Evolutionary conservation across 2,113 vertebrate species (phyloP).

Genomic region (Aegithalos caudatus): DNA sequence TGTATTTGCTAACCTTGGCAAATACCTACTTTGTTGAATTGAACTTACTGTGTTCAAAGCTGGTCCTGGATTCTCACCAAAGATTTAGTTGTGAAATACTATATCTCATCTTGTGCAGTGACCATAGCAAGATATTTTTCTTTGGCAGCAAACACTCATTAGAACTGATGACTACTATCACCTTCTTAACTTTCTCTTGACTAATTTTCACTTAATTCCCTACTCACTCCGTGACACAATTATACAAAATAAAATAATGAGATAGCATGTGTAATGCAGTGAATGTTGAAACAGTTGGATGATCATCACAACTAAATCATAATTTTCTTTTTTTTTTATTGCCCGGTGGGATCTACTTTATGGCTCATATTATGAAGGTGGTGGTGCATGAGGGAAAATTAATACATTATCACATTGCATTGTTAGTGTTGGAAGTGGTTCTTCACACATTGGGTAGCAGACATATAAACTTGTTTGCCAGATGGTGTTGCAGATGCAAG

Average conservation of each 20-base stretch:
- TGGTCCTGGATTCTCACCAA: background rate
- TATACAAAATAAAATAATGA: background rate
- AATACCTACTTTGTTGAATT: background rate
- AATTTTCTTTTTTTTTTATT: background rate
- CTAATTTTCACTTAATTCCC: background rate
- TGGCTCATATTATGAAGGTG: background rate
- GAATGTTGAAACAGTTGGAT: background rate
- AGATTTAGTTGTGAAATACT: background rate
- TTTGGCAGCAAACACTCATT: background rate
- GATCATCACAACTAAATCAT: background rate
- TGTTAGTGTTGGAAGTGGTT: background rate
- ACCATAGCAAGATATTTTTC: background rate
- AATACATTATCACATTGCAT: background rate
- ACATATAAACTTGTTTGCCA: background rate
- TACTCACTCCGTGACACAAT: background rate
- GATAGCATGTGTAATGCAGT: background rate
- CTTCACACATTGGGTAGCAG: background rate
- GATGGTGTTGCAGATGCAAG: slow-evolving; percentile 28
- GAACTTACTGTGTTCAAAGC: background rate
- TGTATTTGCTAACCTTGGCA: background rate
- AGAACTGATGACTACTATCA: background rate
- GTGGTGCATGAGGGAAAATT: background rate
- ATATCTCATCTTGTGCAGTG: background rate
- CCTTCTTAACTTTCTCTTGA: background rate
- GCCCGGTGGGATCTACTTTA: background rate